A percentile compares a stretch with the other conserved stretches of the same genome.
These are phyloP conservation scores for Eolophus roseicapilla DNA, from an alignment of 2,113 vertebrate genomes.

Conservation along the genomic window DNA sequence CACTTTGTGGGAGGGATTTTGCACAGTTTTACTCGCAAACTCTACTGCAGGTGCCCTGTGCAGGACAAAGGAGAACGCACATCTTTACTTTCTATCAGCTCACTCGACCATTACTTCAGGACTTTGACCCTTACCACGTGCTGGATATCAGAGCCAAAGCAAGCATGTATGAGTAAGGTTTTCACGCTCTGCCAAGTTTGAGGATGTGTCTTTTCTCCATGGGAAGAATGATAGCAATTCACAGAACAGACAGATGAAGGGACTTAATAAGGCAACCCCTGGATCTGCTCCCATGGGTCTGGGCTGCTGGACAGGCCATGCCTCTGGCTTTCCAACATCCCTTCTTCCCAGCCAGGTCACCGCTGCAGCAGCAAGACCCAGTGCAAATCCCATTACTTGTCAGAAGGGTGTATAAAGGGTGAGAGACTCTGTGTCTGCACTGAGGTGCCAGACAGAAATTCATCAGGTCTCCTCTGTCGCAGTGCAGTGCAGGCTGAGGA, in stretches of 20 bases:
- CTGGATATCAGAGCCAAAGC: not conserved
- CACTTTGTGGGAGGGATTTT: not conserved
- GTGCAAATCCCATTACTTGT: not conserved
- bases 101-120: not conserved
- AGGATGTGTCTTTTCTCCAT: not conserved
- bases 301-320: rapidly evolving
- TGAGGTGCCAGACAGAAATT: not conserved
- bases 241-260: not conserved
- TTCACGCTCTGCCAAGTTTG: not conserved
- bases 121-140: not conserved
- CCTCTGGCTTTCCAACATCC: not conserved
- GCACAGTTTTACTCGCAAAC: not conserved
- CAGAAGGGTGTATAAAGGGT: not conserved
- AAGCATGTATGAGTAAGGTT: not conserved
- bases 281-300: rapidly evolving
- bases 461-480: rapidly evolving
- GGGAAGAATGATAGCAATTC: not conserved
- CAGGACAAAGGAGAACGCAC: not conserved
- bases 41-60: not conserved
- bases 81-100: not conserved
- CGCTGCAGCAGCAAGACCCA: not conserved
- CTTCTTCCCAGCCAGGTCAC: not conserved
- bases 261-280: not conserved
- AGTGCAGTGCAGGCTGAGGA: not conserved
- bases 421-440: not conserved